phyloP scores from a whole-genome alignment of 2,888 invertebrate species.

The Ichneumoninae sp. region DNA sequence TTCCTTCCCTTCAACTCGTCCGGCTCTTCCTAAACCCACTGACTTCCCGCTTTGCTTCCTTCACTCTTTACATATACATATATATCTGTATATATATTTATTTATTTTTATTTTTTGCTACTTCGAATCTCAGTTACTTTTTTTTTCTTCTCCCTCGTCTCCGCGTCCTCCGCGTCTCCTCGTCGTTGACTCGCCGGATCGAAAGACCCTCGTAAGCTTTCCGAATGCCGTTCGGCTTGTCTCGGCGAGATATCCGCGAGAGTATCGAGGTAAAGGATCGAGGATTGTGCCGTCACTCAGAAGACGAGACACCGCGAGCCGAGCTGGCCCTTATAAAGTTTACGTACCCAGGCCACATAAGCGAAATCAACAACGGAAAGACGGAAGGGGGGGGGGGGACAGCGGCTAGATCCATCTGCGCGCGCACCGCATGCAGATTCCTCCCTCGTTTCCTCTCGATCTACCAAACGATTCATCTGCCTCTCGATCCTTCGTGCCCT shows the following conservation, averaged over 20 bases:
- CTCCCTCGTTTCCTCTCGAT: constrained; percentile 41
- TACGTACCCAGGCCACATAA: constrained; percentile 56
- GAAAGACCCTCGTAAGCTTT: constrained; percentile 34
- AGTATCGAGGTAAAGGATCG: constrained; percentile 74
- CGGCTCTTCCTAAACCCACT: constrained; percentile 11
- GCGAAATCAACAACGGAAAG: constrained; percentile 28
- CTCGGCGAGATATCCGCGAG: constrained; percentile 61
- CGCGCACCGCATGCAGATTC: constrained; percentile 74
- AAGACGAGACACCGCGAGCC: constrained; percentile 71
- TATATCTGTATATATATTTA: neutral
- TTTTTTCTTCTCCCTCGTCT: constrained; percentile 39
- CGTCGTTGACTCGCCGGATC: constrained; percentile 43
- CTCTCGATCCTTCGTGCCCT: constrained; percentile 49
- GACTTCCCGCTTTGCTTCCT: constrained; percentile 14
- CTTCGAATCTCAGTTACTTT: constrained; percentile 33
- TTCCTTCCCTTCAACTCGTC: constrained; percentile 1
- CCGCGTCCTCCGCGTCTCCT: constrained; percentile 35
- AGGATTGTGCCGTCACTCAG: constrained; percentile 83
- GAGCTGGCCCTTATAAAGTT: constrained; percentile 76
- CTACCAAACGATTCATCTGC: constrained; percentile 58
- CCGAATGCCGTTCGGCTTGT: constrained; percentile 52
- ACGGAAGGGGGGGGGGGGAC: constrained; percentile 15
- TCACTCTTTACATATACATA: neutral
- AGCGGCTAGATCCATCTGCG: constrained; percentile 58
- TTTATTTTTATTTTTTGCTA: constrained; percentile 33